Evolutionary conservation across 2,113 vertebrate species (phyloP).

Genomic region (Sporophila hypoxantha): DNA sequence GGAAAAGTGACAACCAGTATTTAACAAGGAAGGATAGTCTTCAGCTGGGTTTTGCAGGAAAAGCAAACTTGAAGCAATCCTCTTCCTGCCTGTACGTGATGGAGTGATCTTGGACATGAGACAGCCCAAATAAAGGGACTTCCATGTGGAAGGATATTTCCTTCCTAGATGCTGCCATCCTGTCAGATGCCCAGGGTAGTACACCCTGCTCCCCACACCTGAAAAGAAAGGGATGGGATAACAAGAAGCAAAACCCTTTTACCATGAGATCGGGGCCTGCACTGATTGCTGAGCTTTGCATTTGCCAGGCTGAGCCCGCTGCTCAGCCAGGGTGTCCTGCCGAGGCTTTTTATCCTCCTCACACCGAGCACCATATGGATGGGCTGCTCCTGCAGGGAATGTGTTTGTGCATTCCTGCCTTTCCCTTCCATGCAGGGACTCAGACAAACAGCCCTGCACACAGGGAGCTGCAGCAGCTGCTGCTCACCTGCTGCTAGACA

Average conservation of each 20-base stretch:
- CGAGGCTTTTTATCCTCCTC: neutral
- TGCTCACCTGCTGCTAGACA: neutral
- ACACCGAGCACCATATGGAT: neutral
- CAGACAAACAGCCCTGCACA: neutral
- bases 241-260: neutral
- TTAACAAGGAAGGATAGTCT: neutral
- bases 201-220: neutral
- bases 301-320: neutral
- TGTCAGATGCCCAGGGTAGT: neutral
- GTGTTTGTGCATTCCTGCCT: neutral
- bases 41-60: neutral
- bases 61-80: neutral
- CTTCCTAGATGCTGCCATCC: neutral
- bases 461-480: neutral
- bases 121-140: neutral
- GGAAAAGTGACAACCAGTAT: neutral
- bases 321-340: neutral
- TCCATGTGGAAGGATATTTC: neutral
- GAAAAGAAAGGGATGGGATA: neutral
- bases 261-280: neutral
- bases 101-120: neutral
- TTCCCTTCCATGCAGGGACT: neutral
- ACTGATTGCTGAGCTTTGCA: neutral
- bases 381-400: rapidly evolving
- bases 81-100: neutral